A percentile compares a stretch with the other conserved stretches of the same genome.
These are phyloP conservation scores for Anodontia alba DNA, from an alignment of 2,888 invertebrate species.

Conservation along the genomic window DNA sequence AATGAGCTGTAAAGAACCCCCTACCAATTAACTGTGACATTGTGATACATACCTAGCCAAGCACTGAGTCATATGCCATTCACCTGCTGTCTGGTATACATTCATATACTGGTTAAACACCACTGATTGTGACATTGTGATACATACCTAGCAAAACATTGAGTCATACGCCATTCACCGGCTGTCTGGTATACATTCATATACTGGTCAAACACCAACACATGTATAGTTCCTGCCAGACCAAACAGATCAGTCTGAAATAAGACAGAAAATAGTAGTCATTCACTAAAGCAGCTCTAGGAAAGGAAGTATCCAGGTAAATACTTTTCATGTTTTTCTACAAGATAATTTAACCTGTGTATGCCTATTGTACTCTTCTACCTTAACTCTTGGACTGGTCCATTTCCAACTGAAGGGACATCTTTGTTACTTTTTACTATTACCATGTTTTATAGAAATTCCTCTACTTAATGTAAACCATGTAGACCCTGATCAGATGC, in stretches of 20 bases:
- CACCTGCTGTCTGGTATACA: slow-evolving; percentile 86
- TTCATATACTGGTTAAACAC: slow-evolving; percentile 96
- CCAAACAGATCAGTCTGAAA: slow-evolving; percentile 94
- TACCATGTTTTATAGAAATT: too few species aligned
- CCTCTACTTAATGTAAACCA: too few species aligned
- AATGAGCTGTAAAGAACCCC: too few species aligned
- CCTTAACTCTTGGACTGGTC: too few species aligned
- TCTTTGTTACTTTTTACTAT: too few species aligned
- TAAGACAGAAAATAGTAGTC: slow-evolving; percentile 39
- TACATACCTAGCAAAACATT: slow-evolving; percentile 70
- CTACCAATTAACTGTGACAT: too few species aligned
- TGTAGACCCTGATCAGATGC: too few species aligned
- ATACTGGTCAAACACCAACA: slow-evolving; percentile 94
- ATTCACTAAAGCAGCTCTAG: too few species aligned
- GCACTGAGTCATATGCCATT: slow-evolving; percentile 73
- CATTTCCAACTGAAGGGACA: background rate
- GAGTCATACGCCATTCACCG: slow-evolving; percentile 74
- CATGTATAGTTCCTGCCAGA: slow-evolving; percentile 94
- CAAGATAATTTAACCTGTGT: background rate
- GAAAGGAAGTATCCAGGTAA: too few species aligned
- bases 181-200: slow-evolving; percentile 90
- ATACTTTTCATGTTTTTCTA: background rate
- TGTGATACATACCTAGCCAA: slow-evolving; percentile 70
- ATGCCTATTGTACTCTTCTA: too few species aligned
- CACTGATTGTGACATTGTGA: too few species aligned